These are phyloP conservation scores for Phrynocephalus vlangalii DNA, from an alignment of 2,797 vertebrate genomes.

Conservation along the genomic window DNA sequence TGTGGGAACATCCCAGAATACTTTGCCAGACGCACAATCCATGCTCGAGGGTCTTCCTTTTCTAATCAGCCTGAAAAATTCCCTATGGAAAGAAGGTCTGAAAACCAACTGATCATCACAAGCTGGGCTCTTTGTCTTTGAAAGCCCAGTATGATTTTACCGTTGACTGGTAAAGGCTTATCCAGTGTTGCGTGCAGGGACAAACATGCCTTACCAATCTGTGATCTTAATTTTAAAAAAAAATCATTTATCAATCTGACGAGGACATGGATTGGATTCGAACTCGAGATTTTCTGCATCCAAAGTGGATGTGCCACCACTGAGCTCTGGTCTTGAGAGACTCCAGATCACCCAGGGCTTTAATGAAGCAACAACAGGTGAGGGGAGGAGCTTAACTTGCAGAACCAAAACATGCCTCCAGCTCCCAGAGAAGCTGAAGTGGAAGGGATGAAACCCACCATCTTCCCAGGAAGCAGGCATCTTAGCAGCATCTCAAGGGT, in stretches of 20 bases:
- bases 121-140: not conserved
- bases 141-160: too few relatives aligned
- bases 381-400: too few relatives aligned
- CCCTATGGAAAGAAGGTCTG: not conserved
- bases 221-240: too few relatives aligned
- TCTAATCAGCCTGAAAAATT: not conserved
- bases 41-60: not conserved
- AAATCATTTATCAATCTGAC: too few relatives aligned
- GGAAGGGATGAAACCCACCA: not conserved
- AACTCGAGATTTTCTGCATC: too few relatives aligned
- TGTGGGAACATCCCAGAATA: too few relatives aligned
- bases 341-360: not conserved
- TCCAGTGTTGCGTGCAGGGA: not conserved
- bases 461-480: not conserved
- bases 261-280: not conserved
- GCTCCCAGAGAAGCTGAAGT: not conserved
- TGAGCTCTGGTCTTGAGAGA: not conserved
- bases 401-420: not conserved
- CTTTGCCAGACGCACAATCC: not conserved
- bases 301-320: too few relatives aligned
- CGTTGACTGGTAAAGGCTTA: not conserved
- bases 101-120: not conserved
- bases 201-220: not conserved
- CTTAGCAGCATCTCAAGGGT: not conserved
- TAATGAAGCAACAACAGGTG: not conserved